Percentiles rank a stretch among this genome's conserved stretches.
Conservation (phyloP, 2,113 vertebrate genomes). For the Zootoca vivipara region DNA sequence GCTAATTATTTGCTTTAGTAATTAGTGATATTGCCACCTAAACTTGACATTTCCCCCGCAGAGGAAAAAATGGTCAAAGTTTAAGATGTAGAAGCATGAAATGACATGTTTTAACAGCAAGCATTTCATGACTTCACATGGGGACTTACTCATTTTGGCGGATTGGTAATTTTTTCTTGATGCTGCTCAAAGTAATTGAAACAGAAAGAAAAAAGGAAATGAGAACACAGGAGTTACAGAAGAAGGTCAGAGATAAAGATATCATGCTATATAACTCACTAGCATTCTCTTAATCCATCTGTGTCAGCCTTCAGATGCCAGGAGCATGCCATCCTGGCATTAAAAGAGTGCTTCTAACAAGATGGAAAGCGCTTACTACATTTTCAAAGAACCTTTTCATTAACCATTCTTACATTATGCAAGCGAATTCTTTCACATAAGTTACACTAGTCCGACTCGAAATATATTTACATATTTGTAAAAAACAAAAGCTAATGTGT, state of each 20-base stretch:
- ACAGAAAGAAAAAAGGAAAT: conserved; percentile 86
- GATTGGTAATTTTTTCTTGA: conserved; percentile 99
- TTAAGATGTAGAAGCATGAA: conserved; percentile 90
- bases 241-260: conserved; percentile 70
- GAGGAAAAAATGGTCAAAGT: conserved; percentile 85
- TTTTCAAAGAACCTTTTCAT: conserved; percentile 33
- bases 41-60: conserved; percentile 86
- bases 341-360: conserved; percentile 36
- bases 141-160: conserved; percentile 97
- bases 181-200: conserved; percentile 96
- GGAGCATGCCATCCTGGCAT: conserved; percentile 69
- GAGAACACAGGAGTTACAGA: conserved; percentile 80
- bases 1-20: conserved; percentile 70
- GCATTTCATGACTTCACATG: conserved; percentile 83
- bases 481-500: conserved; percentile 7
- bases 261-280: conserved; percentile 73
- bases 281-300: conserved; percentile 63
- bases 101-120: conserved; percentile 80
- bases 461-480: conserved; percentile 33
- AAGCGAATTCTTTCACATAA: conserved; percentile 22
- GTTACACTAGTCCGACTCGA: conserved; percentile 20
- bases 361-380: conserved; percentile 40
- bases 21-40: conserved; percentile 78
- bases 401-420: conserved; percentile 44
- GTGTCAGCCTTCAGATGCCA: conserved; percentile 62